Evolutionary conservation across 2,888 invertebrate genomes (phyloP), one percentile per base, ranked within the genome.

Genomic region (Sclerodermus sp.): DNA sequence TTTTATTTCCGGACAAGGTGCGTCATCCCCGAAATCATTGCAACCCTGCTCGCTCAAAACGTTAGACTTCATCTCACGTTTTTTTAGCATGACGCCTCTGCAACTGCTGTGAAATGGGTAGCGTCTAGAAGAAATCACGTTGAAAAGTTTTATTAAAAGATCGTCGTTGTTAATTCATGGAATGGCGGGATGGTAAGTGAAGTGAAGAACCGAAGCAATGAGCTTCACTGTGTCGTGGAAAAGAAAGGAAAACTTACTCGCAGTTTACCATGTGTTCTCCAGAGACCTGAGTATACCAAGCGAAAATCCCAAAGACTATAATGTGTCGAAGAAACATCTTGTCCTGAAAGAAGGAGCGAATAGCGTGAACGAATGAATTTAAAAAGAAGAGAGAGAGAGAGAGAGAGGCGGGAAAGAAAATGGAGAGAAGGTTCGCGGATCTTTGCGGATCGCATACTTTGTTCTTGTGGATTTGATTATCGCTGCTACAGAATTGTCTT

Each of bases 211-310:
- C 30, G 10, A 9, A 9, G 10, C 10, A 30, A 30, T 10, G 6
- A 30, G 10, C 8, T 9, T 9, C 6, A 30, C 30, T 30, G 30
- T 10, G 30, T 9, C 10, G 30, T 9, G 30, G 10, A 37, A 6
- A 5, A 6, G 13, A 14, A 37, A 10, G n/a, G n/a, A 37, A 10
- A 45, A 64, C 65, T 49, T 45, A 67, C 65, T 62, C 64, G 62
- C 65, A 66, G 18, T 67, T 41, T 6, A 53, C 49, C 5, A 29
- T 43, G 29, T 41, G 46, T 6, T 51, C 48, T 9, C 16, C 16
- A 30, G 42, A 52, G n/a, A 55, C 55, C 1, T 57, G 55, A 14
- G 58, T 51, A 29, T 55, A 65, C 38, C 63, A 67, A 3, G 59
- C 42, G 10, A 67, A n/a, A 34, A 66, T 49, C 8, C 58, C 55